Conservation (phyloP, 2,113 vertebrate species). For the Myiopsitta monachus region DNA sequence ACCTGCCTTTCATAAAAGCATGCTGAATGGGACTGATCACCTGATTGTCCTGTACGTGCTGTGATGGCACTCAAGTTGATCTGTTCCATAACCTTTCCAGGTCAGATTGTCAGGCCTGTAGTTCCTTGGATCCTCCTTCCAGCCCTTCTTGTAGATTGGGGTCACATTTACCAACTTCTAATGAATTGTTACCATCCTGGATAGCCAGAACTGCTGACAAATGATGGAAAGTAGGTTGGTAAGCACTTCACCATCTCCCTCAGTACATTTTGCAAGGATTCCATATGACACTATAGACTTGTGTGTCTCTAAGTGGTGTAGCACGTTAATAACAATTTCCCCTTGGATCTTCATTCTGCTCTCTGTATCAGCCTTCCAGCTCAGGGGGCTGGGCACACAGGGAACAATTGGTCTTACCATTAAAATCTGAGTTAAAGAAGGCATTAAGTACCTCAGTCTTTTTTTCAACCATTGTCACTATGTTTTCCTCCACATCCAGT, state of each 20-base stretch:
- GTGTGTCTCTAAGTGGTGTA: not conserved
- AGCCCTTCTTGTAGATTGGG: not conserved
- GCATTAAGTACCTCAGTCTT: not conserved
- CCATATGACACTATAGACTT: rapidly evolving
- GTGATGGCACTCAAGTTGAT: not conserved
- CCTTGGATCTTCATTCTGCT: not conserved
- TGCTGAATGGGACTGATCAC: not conserved
- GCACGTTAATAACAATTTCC: not conserved
- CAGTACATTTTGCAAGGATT: not conserved
- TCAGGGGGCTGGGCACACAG: rapidly evolving
- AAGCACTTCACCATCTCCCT: not conserved
- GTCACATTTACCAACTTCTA: not conserved
- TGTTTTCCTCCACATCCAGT: rapidly evolving
- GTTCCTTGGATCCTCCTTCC: not conserved
- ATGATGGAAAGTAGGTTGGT: not conserved
- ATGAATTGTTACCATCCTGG: not conserved
- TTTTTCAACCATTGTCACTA: not conserved
- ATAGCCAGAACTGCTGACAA: not conserved
- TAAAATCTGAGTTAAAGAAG: not conserved
- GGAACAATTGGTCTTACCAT: not conserved
- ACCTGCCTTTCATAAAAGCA: not conserved
- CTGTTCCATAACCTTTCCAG: not conserved
- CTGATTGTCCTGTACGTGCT: not conserved
- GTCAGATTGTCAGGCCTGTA: not conserved
- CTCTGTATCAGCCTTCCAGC: not conserved